These are phyloP conservation scores for Drosophila lacertosa DNA, from an alignment of 1,140 invertebrate genomes.

Conservation along the genomic window DNA sequence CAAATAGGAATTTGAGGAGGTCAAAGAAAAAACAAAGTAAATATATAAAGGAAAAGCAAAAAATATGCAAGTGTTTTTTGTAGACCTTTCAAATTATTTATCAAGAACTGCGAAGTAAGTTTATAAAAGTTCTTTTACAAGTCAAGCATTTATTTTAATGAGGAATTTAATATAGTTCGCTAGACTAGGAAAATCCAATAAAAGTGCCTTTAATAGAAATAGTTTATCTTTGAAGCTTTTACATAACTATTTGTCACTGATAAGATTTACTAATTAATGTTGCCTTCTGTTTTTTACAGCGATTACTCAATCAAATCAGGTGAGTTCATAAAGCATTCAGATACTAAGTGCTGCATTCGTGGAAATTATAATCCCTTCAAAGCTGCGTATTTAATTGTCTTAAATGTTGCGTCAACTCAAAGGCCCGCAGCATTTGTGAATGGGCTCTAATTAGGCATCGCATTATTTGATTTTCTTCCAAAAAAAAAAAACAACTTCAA, in stretches of 20 bases:
- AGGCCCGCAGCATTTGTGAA: not conserved
- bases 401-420: slow-evolving; percentile 8
- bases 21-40: slow-evolving; percentile 1
- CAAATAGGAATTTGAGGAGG: slow-evolving; percentile 22
- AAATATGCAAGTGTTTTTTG: slow-evolving; percentile 4
- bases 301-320: slow-evolving; percentile 53
- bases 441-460: slow-evolving; percentile 44
- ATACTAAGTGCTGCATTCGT: not conserved
- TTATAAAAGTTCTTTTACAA: too few relatives aligned
- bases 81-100: slow-evolving; percentile 4
- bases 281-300: slow-evolving; percentile 39
- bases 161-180: too few relatives aligned
- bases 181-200: too few relatives aligned
- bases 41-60: not conserved
- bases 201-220: too few relatives aligned
- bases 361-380: slow-evolving; percentile 14
- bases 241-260: not conserved
- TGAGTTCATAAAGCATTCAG: slow-evolving; percentile 34
- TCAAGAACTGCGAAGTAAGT: not conserved
- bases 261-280: not conserved
- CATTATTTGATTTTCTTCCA: slow-evolving; percentile 41
- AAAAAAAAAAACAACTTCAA: too few relatives aligned
- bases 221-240: not conserved
- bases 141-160: too few relatives aligned
- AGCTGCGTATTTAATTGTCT: slow-evolving; percentile 19